Percentiles rank a stretch among this genome's conserved stretches.
Conservation (phyloP, 2,888 invertebrate genomes). For the Hydrotaea cyrtoneurina region DNA sequence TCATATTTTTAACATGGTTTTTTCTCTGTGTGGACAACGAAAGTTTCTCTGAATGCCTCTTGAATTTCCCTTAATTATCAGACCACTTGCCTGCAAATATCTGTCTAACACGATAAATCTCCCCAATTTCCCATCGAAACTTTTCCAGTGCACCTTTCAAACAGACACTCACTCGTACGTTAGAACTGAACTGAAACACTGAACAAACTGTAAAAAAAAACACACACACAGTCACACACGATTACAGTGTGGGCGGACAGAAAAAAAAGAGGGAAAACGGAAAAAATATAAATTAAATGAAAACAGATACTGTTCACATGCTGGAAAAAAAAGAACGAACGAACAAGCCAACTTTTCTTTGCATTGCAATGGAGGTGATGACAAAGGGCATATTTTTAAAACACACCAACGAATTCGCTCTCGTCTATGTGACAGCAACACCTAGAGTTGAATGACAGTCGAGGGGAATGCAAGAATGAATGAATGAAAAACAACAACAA, state of each 20-base stretch:
- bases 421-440: not conserved
- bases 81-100: not conserved
- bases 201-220: constrained; percentile 34
- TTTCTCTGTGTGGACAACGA: no score
- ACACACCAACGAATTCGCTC: not conserved
- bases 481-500: not conserved
- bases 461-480: not conserved
- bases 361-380: constrained; percentile 52
- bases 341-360: not conserved
- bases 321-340: not conserved
- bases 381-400: constrained; percentile 51
- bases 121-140: not conserved
- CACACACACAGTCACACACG: not conserved
- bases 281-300: constrained; percentile 10
- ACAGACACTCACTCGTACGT: not conserved
- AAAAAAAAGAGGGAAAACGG: constrained; percentile 19
- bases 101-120: not conserved
- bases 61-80: no score
- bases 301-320: constrained; percentile 20
- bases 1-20: no score
- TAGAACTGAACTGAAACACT: not conserved
- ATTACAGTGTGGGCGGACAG: constrained; percentile 48
- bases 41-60: not conserved
- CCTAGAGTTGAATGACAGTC: constrained; percentile 2
- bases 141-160: not conserved